Base-by-base conservation (phyloP, 2,113 vertebrate genomes). In the Megaceryle torquata region DNA sequence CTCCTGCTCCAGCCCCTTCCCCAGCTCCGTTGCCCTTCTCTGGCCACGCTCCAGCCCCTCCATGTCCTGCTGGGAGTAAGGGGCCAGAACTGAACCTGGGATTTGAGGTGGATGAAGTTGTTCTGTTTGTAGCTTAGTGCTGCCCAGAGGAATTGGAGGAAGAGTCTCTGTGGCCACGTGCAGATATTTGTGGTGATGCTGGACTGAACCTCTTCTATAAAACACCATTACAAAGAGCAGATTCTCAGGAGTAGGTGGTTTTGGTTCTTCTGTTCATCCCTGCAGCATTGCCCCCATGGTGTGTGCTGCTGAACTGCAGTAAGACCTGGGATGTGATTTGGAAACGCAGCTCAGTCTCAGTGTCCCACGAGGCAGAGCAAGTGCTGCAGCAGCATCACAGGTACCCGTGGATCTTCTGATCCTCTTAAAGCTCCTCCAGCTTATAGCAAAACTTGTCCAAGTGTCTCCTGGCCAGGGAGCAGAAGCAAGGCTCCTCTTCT, bases 371-470 rank as follows among this genome's bases (percentile, higher is more conserved):
- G 46, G 13, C 37, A 37, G 25, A 50, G 31, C 9, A 7, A 50
- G 12, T 20, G 11, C 19, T 2, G 54, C 24, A 24, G 61, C 70
- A 82, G 31, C 53, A 16, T 20, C 12, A 20, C 44, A 29, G 25
- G 48, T 65, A 19, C 71, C 37, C 13, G 57, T 39, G 53, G 3
- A 39, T 41, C 57, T n/a, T 35, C 29, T 50, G 14, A 59, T 46
- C 21, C n/a, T 78, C 82, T 76, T 83, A 82, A 82, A 88, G 71
- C 81, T 63, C 92, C 88, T 57, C 48, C 86, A 48, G 69, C 37
- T 14, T 17, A 20, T 33, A 79, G 74, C 20, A 69, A 82, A 91
- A 72, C 26, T 86, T 24, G 76, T 83, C 72, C 61, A 15, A 68
- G 75, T 13, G 31, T 51, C 21, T 15, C 22, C n/a, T 19, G 65